These are phyloP conservation scores for Ceyx margarethae DNA, from an alignment of 2,113 vertebrate genomes.

Conservation along the genomic window DNA sequence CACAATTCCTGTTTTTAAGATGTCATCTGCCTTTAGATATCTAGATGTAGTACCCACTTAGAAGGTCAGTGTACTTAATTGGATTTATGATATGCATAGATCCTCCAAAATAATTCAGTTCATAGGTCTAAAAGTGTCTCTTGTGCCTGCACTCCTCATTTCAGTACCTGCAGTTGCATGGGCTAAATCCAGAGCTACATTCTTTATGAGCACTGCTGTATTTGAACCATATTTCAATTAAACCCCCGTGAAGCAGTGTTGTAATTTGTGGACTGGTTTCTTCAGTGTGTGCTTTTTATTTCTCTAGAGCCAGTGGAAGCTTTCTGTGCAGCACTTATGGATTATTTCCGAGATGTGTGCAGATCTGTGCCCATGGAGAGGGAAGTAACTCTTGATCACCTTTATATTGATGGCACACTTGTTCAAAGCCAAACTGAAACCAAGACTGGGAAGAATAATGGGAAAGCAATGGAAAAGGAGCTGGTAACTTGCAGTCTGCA, in stretches of 20 bases:
- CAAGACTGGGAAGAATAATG: slow-evolving; percentile 69
- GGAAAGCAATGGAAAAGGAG: slow-evolving; percentile 82
- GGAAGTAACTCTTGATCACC: slow-evolving; percentile 62
- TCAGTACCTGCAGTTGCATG: background rate
- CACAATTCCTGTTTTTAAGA: background rate
- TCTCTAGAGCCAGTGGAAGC: slow-evolving; percentile 76
- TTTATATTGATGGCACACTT: slow-evolving; percentile 79
- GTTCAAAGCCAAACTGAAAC: slow-evolving; percentile 71
- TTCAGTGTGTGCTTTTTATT: slow-evolving; percentile 1
- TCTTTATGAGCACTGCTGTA: background rate
- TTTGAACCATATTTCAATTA: background rate
- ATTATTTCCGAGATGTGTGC: slow-evolving; percentile 66
- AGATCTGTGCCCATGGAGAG: slow-evolving; percentile 39
- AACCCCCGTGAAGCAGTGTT: background rate
- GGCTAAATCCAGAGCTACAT: background rate
- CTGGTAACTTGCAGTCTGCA: slow-evolving; percentile 73
- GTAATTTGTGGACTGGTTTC: background rate
- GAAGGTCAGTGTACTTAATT: background rate
- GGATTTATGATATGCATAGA: background rate
- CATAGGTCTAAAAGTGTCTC: background rate
- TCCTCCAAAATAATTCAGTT: background rate
- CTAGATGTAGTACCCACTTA: background rate
- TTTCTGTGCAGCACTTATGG: slow-evolving; percentile 72
- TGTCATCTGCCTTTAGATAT: background rate
- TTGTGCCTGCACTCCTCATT: background rate